Conservation (phyloP, 2,113 vertebrate species). For the Cygnus buccinator region DNA sequence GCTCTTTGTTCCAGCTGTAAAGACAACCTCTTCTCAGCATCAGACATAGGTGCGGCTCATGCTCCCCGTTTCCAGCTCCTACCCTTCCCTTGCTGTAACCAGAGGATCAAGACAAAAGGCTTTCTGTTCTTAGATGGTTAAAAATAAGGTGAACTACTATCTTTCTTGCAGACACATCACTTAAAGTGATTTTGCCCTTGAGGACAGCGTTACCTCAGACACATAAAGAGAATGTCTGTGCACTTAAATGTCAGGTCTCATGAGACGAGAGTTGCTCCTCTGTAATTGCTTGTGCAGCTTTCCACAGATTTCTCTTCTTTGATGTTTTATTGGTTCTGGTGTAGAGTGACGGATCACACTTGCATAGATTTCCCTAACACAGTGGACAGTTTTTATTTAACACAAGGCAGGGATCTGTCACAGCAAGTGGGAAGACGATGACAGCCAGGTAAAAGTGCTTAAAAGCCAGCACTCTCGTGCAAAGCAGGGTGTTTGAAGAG, state of each 20-base stretch:
- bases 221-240: neutral
- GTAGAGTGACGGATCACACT: neutral
- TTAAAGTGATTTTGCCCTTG: constrained; percentile 6
- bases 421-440: neutral
- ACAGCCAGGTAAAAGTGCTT: neutral
- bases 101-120: constrained; percentile 13
- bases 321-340: neutral
- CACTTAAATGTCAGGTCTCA: neutral
- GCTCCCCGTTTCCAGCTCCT: neutral
- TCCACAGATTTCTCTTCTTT: neutral
- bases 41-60: neutral
- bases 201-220: constrained; percentile 16
- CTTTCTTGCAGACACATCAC: constrained; percentile 2
- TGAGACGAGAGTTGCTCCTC: neutral
- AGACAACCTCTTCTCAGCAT: neutral
- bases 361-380: neutral
- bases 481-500: neutral
- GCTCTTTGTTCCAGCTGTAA: neutral
- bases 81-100: neutral
- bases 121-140: neutral
- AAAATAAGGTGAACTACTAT: neutral
- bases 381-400: neutral
- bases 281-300: neutral
- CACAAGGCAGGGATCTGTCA: neutral
- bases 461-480: neutral